phyloP scores from a whole-genome alignment of 92 coral and sea anemone species.

The Pocillopora grandis region DNA sequence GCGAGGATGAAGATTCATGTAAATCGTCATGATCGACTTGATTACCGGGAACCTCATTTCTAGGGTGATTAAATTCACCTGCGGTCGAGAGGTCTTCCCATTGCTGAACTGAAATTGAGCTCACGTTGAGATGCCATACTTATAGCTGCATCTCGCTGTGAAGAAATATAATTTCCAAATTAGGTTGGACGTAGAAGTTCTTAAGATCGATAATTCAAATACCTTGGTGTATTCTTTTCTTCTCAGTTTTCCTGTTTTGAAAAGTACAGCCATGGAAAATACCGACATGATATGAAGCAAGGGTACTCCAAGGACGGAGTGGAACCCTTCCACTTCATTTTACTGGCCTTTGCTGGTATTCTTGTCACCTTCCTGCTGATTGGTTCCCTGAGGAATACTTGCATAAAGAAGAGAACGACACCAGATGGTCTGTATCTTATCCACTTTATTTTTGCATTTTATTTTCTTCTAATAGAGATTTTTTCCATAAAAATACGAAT shows the following conservation, averaged over 20 bases:
- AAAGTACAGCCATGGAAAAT: neutral
- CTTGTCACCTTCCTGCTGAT: neutral
- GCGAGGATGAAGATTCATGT: too few species aligned
- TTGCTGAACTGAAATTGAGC: too few species aligned
- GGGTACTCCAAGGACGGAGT: neutral
- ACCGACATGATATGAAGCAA: neutral
- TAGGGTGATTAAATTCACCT: too few species aligned
- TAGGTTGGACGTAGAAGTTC: too few species aligned
- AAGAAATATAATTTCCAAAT: too few species aligned
- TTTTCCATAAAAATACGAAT: neutral
- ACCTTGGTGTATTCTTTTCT: neutral
- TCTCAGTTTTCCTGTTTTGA: neutral
- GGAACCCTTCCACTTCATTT: neutral
- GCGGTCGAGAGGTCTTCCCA: too few species aligned
- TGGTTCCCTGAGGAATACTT: neutral
- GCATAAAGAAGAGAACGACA: neutral
- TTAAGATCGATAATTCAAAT: neutral
- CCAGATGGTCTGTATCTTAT: neutral
- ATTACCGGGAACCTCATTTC: too few species aligned
- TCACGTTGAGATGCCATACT: too few species aligned
- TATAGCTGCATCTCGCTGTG: too few species aligned
- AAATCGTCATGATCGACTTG: too few species aligned
- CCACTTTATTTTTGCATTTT: neutral
- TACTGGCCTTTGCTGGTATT: neutral
- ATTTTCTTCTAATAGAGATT: neutral